Percentiles rank a stretch among this genome's conserved stretches.
phyloP scores from a whole-genome alignment of 2,113 vertebrate genomes.

The Limnothrissa miodon region DNA sequence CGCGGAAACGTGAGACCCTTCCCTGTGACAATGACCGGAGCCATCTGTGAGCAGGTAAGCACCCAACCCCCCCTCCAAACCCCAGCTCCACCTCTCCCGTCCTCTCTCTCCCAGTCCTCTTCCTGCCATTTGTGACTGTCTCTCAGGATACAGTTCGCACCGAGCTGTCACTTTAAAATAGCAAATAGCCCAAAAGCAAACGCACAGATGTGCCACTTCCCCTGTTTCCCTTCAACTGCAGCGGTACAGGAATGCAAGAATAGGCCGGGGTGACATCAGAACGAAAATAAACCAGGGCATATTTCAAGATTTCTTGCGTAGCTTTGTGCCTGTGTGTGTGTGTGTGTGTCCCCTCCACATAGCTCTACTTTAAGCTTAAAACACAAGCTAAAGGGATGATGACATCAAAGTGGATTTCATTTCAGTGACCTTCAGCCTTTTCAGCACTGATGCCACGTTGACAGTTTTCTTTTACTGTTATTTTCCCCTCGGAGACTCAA shows the following conservation, averaged over 20 bases:
- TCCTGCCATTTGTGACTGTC: slow-evolving; percentile 4
- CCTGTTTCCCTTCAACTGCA: background rate
- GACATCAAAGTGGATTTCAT: slow-evolving; percentile 12
- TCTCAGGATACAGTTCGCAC: slow-evolving; percentile 8
- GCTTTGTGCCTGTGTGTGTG: slow-evolving; percentile 32
- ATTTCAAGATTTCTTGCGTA: background rate
- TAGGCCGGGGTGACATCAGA: background rate
- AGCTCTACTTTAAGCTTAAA: background rate
- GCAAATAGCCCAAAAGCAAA: slow-evolving; percentile 18
- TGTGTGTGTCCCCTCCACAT: background rate
- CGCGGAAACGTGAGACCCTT: slow-evolving; percentile 92
- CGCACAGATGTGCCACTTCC: slow-evolving; percentile 15
- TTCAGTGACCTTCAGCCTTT: background rate
- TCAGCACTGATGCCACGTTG: background rate
- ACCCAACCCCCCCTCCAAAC: background rate
- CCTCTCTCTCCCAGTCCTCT: too few relatives aligned
- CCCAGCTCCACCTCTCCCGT: background rate
- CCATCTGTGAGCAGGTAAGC: slow-evolving; percentile 92
- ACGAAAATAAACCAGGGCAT: background rate
- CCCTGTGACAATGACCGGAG: slow-evolving; percentile 95
- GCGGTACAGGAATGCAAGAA: background rate
- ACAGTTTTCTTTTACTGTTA: background rate
- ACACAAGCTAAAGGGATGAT: background rate
- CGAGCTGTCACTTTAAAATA: slow-evolving; percentile 15
- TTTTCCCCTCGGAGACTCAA: background rate